Evolutionary conservation across 2,888 invertebrate species (phyloP), one percentile per base, ranked within the genome.

Genomic region (Amblyjoppa proteus): DNA sequence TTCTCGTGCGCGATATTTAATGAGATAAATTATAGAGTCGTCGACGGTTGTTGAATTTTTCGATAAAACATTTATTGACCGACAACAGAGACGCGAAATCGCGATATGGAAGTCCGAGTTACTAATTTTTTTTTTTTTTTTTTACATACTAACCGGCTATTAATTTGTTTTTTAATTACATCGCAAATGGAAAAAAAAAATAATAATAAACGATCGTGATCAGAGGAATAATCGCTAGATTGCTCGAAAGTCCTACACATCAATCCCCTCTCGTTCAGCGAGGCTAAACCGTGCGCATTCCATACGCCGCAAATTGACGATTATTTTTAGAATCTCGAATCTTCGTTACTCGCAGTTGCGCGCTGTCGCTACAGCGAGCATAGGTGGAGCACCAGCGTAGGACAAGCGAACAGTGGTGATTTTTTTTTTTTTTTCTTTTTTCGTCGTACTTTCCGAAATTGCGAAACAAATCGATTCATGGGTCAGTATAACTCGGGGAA

Each of bases 241-340:
- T 7, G 11, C 3, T 0, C 11, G 41, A 41, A 34, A n/a, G 34
- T 9, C 56, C 28, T 20, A n/a, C 58, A 61, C 58, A 25, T 58
- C 61, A 45, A 74, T 74, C 41, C 25, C 41, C 58, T 58, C 73
- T 1, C 53, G 41, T 70, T 49, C 56, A 13, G 69, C n/a, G 78
- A 31, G 6, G 11, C 5, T 41, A 53, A 20, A 64, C 51, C 61
- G 16, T 3, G 49, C 69, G 80, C 41, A 81, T 81, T 81, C 76
- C 76, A 16, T 11, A 41, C 51, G 56, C 68, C 68, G 61, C 68
- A 77, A 76, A 73, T 51, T 68, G 76, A 58, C 58, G 76, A 84
- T 84, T 84, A 84, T 84, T 84, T 84, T 81, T 84, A 84, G 84
- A 84, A 75, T n/a, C 20, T 45, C 20, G 11, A 16, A 49, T 49